Evolutionary conservation across 1,140 invertebrate genomes (phyloP), one percentile per base, ranked within the genome.

Genomic region (Notospermus geniculatus): DNA sequence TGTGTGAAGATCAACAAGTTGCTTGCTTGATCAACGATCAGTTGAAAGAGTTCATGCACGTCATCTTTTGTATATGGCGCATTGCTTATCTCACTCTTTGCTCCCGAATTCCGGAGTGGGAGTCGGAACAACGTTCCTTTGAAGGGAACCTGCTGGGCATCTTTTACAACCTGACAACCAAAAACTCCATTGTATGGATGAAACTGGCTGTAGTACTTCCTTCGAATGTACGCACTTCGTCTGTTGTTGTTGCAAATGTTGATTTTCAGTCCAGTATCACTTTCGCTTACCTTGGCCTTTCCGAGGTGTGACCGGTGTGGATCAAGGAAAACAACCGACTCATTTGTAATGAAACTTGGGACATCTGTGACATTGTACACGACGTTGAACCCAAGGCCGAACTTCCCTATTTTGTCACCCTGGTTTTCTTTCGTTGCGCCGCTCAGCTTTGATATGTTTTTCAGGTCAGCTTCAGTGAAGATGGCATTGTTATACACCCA

Each of bases 351-450:
- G 59, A 80, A 77, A 54, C 72, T 76, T 27, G 77, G 77, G 17
- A 77, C 71, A 65, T 80, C 78, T 23, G 77, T 79, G 25, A n/a
- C n/a, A n/a, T n/a, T n/a, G n/a, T n/a, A 80, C n/a, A 79, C 76
- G 27, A 74, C 59, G 57, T 75, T 75, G 64, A 79, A 79, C 2
- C 77, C 77, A 0, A 78, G 59, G 30, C 77, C 77, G 69, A 79
- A 79, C 36, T 68, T 69, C 22, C 77, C 76, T 52, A 71, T 72
- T 63, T 71, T 79, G 15, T 68, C 65, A 30, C 63, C 58, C 5
- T 74, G 66, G 13, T 60, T 57, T 57, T 69, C 59, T 54, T 80
- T 78, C 11, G 75, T 77, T 0, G 68, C 70, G 15, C 71, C 73
- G 58, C 71, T 69, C 5, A 78, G 62, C 58, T 66, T 70, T 2